These are phyloP conservation scores for Capreolus pygargus DNA, from an alignment of 2,113 vertebrate species.

Conservation along the genomic window DNA sequence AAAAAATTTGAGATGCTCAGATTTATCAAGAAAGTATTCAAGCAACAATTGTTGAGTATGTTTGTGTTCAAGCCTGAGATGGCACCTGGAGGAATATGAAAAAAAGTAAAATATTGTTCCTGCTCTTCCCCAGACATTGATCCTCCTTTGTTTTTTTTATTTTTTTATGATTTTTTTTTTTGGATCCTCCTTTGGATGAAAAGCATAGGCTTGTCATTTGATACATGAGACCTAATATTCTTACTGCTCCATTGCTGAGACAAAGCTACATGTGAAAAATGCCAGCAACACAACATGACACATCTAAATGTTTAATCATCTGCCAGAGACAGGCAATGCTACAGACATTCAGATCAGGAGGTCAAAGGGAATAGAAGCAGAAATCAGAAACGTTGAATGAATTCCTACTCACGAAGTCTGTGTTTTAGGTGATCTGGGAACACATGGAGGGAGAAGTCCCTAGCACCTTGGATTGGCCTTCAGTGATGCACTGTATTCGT, in stretches of 20 bases:
- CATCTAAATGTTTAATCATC: neutral
- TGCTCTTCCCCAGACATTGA: neutral
- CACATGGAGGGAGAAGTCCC: neutral
- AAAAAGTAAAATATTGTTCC: neutral
- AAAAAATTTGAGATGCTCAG: neutral
- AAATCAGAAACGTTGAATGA: neutral
- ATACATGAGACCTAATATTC: neutral
- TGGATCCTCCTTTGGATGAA: neutral
- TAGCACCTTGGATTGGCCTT: neutral
- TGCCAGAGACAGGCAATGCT: neutral
- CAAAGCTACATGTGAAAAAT: neutral
- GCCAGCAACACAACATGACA: neutral
- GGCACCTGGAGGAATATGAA: neutral
- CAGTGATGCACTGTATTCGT: neutral
- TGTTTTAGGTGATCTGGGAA: neutral
- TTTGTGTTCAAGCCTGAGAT: neutral
- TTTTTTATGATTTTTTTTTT: no score
- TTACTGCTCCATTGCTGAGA: neutral
- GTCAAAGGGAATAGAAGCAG: neutral
- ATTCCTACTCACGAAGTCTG: neutral
- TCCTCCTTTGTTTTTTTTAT: neutral
- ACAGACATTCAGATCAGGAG: neutral
- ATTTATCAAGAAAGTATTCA: neutral
- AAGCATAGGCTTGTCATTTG: neutral
- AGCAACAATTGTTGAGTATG: neutral